phyloP scores from a whole-genome alignment of 2,797 vertebrate species.

The Melopsittacus undulatus region DNA sequence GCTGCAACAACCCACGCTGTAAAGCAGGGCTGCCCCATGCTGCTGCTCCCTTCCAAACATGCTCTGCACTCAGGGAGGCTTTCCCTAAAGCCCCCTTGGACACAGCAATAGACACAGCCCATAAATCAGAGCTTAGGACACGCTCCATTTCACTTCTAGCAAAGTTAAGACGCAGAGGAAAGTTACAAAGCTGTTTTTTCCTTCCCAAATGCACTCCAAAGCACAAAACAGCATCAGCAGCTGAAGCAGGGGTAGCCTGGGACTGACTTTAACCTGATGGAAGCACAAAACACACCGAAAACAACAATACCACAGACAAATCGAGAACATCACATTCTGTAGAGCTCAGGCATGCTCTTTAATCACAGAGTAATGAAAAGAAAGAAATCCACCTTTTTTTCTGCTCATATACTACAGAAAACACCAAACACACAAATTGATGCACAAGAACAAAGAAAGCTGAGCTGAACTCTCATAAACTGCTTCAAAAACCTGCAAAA shows the following conservation, averaged over 20 bases:
- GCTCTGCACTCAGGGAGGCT: accelerated
- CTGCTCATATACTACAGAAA: accelerated
- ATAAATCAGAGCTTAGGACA: accelerated
- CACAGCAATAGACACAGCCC: accelerated
- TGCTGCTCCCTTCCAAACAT: accelerated
- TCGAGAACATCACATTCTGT: accelerated
- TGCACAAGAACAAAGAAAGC: accelerated
- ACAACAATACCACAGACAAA: accelerated
- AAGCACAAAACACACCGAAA: accelerated
- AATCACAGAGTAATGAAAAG: accelerated
- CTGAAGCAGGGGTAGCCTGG: accelerated
- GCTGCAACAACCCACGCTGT: accelerated
- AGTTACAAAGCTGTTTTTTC: accelerated
- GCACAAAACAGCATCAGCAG: accelerated
- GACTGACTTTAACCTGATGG: accelerated
- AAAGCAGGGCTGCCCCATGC: accelerated
- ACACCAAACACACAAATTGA: accelerated
- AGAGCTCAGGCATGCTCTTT: accelerated
- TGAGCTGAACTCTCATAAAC: accelerated
- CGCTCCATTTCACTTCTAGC: accelerated
- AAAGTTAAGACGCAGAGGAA: accelerated
- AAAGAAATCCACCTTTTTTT: accelerated
- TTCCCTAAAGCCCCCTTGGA: too few species aligned
- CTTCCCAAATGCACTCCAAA: accelerated
- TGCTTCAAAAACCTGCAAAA: accelerated